These are phyloP conservation scores for Ceratina calcarata DNA, from an alignment of 1,140 invertebrate species.

Conservation along the genomic window DNA sequence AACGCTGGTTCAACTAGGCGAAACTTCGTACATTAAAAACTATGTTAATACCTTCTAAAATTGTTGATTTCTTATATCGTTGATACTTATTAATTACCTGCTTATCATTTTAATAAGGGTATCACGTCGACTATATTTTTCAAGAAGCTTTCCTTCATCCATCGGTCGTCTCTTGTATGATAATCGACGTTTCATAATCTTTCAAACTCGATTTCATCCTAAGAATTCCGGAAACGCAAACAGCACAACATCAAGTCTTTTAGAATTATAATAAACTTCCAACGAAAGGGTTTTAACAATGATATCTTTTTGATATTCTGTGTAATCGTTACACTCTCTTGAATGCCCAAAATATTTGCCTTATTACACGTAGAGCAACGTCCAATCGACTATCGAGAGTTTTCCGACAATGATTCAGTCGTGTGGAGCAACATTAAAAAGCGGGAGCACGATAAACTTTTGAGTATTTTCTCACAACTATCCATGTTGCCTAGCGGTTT, in stretches of 20 bases:
- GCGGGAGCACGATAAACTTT: neutral
- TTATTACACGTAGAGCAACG: neutral
- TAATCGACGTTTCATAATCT: no score
- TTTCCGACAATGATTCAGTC: neutral
- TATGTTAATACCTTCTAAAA: neutral
- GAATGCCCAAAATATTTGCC: no score
- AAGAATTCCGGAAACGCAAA: no score
- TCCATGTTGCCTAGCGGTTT: neutral
- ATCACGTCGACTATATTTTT: neutral
- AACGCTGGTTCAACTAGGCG: conserved; percentile 10
- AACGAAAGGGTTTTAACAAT: no score
- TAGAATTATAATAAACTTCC: no score
- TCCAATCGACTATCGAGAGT: neutral
- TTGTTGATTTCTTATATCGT: neutral
- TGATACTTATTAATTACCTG: neutral
- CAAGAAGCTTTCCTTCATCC: no score
- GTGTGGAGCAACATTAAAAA: conserved; percentile 10
- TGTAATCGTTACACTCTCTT: no score
- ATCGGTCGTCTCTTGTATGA: no score
- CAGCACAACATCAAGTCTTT: no score
- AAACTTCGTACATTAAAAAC: conserved; percentile 18
- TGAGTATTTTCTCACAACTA: no score
- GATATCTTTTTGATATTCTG: no score
- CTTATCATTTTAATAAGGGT: neutral
- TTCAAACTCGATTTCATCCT: no score